Percentiles rank a stretch among this genome's conserved stretches.
These are phyloP conservation scores for Apteryx mantelli DNA, from an alignment of 2,113 vertebrate genomes.

Conservation along the genomic window DNA sequence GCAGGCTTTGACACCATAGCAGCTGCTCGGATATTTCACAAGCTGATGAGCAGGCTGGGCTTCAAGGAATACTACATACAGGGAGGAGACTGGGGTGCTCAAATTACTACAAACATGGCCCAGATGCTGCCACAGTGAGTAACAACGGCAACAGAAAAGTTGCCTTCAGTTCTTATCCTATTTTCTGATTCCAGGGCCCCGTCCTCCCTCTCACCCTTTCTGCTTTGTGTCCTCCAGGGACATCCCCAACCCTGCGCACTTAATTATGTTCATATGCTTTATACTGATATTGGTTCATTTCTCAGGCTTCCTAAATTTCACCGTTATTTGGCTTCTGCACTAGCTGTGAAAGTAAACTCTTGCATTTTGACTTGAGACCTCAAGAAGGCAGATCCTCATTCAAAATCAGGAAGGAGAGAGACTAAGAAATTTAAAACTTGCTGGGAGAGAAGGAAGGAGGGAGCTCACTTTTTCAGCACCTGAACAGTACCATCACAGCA, in stretches of 20 bases:
- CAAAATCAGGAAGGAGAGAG: background rate
- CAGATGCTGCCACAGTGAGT: constrained; percentile 90
- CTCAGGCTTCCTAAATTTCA: background rate
- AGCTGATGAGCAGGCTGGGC: constrained; percentile 88
- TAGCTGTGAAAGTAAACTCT: background rate
- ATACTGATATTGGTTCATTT: background rate
- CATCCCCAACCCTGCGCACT: background rate
- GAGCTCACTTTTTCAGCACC: background rate
- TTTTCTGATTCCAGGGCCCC: background rate
- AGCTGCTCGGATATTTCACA: constrained; percentile 86
- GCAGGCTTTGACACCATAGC: constrained; percentile 81
- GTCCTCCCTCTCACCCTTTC: background rate
- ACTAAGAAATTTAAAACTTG: background rate
- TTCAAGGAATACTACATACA: constrained; percentile 88
- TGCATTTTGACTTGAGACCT: background rate
- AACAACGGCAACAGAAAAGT: background rate
- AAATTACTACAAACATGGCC: constrained; percentile 84
- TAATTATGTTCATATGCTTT: background rate
- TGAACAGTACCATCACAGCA: background rate
- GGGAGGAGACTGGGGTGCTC: constrained; percentile 89
- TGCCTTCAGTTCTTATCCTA: background rate
- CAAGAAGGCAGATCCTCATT: background rate
- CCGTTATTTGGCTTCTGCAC: background rate
- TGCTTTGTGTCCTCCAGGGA: background rate
- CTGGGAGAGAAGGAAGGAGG: background rate